phyloP scores from a whole-genome alignment of 2,113 vertebrate genomes.

The Cyanoliseus patagonus region DNA sequence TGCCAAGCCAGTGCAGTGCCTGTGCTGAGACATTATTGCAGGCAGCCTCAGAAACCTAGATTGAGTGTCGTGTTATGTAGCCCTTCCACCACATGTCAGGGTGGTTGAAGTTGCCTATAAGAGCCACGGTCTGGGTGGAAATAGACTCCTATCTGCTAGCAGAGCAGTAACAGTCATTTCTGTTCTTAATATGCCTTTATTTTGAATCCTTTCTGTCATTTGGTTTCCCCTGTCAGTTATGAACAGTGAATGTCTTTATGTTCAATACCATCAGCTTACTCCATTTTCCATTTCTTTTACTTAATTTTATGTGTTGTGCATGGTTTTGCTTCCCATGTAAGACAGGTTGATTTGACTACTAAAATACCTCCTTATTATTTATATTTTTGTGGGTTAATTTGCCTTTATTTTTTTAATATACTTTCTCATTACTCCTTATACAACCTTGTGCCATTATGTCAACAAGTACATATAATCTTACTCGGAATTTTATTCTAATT shows the following conservation, averaged over 20 bases:
- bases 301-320: not conserved
- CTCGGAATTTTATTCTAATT: not conserved
- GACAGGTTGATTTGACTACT: not conserved
- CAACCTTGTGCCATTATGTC: not conserved
- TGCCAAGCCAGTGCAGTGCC: not conserved
- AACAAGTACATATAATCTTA: not conserved
- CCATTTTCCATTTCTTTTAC: not conserved
- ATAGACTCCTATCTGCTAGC: not conserved
- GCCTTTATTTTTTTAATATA: not conserved
- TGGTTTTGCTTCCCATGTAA: not conserved
- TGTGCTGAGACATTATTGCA: not conserved
- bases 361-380: not conserved
- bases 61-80: not conserved
- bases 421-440: not conserved
- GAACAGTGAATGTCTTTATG: not conserved
- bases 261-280: not conserved
- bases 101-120: not conserved
- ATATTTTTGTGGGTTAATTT: not conserved
- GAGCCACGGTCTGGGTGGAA: not conserved
- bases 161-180: not conserved
- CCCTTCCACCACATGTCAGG: not conserved
- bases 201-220: not conserved
- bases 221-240: not conserved
- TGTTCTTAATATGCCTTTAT: not conserved
- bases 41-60: not conserved